phyloP scores from a whole-genome alignment of 2,888 invertebrate species.

The Pecten maximus region DNA sequence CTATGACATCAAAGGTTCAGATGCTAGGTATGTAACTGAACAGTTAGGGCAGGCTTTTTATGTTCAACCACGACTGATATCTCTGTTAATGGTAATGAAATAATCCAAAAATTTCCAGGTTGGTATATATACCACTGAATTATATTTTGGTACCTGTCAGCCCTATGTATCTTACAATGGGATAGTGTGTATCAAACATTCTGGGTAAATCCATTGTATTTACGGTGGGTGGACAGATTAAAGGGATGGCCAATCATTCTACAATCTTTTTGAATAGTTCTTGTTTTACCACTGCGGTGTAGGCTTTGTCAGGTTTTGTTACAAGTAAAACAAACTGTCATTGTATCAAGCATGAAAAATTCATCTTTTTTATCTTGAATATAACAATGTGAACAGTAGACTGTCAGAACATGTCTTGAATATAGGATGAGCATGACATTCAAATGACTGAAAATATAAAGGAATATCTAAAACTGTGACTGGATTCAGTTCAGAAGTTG shows the following conservation, averaged over 20 bases:
- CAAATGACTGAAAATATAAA: not conserved
- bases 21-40: not conserved
- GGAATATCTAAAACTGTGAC: not conserved
- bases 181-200: not conserved
- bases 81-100: not conserved
- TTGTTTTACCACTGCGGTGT: not conserved
- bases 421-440: not conserved
- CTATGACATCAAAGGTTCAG: not conserved
- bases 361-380: not conserved
- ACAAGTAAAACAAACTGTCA: not conserved
- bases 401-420: not conserved
- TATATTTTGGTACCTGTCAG: not conserved
- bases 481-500: not conserved
- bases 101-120: not conserved
- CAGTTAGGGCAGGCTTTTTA: not conserved
- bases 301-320: slow-evolving; percentile 16
- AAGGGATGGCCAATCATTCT: not conserved
- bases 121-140: not conserved
- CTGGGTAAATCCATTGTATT: not conserved
- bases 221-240: not conserved
- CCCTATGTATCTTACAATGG: not conserved
- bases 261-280: not conserved
- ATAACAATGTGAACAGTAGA: not conserved
- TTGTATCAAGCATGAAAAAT: not conserved
- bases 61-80: not conserved